Conservation (phyloP, 2,797 vertebrate genomes). For the Catostomus latipinnis region DNA sequence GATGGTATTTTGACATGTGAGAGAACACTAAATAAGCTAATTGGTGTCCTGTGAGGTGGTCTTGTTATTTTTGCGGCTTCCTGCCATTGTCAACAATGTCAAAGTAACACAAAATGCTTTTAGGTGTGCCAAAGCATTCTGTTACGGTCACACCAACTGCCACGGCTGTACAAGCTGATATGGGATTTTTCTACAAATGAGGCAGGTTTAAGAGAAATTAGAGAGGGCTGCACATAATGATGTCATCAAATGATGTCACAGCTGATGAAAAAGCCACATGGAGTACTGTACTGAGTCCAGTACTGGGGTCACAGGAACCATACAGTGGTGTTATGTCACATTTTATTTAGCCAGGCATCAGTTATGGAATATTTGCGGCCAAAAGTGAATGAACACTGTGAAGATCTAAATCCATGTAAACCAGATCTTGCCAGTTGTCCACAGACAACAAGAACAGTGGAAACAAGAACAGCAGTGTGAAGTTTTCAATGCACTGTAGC, state of each 20-base stretch:
- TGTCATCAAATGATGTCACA: slow-evolving; percentile 37
- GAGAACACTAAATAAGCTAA: background rate
- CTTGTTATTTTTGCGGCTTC: slow-evolving; percentile 33
- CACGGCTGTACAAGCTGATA: background rate
- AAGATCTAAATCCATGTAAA: background rate
- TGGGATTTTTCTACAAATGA: slow-evolving; percentile 7
- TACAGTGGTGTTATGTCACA: background rate
- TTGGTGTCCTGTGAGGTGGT: background rate
- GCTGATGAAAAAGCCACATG: slow-evolving; percentile 12
- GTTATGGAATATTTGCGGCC: background rate
- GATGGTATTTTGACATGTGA: too few species aligned
- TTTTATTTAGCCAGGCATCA: too few species aligned
- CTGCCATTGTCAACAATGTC: background rate
- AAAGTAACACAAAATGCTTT: background rate
- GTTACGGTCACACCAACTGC: slow-evolving; percentile 9
- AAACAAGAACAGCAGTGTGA: too few species aligned
- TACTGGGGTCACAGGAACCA: background rate
- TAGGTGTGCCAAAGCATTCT: background rate
- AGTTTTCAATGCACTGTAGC: too few species aligned
- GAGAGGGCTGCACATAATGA: background rate
- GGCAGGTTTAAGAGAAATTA: slow-evolving; percentile 19
- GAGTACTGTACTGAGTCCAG: background rate
- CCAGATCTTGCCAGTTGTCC: too few species aligned
- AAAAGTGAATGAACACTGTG: slow-evolving; percentile 15
- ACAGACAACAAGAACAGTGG: too few species aligned